A percentile compares a stretch with the other conserved stretches of the same genome.
Conservation (phyloP, 2,113 vertebrate genomes). For the Zeus faber region DNA sequence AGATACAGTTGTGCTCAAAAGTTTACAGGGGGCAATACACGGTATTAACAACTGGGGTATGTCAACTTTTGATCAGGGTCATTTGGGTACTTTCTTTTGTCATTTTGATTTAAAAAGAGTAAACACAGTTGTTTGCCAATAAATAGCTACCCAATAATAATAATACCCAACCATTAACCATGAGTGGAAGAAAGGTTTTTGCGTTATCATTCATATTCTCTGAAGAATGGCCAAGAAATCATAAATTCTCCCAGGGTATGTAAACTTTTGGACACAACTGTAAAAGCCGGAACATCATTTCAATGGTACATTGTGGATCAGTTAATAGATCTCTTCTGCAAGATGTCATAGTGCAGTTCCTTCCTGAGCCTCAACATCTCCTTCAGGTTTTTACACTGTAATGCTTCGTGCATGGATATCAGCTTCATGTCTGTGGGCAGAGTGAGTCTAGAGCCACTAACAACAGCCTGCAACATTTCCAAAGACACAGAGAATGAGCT, state of each 20-base stretch:
- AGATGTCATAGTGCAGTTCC: slow-evolving; percentile 77
- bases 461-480: slow-evolving; percentile 77
- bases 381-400: slow-evolving; percentile 80
- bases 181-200: neutral
- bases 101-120: no score
- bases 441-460: slow-evolving; percentile 42
- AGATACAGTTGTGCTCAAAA: no score
- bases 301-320: neutral
- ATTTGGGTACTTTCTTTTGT: no score
- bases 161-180: neutral
- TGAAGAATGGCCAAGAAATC: neutral
- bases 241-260: neutral
- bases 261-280: neutral
- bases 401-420: slow-evolving; percentile 85
- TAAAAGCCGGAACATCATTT: slow-evolving; percentile 9
- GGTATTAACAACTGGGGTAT: no score
- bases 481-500: slow-evolving; percentile 76
- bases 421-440: slow-evolving; percentile 56
- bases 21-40: no score
- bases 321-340: slow-evolving; percentile 18
- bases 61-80: no score
- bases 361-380: slow-evolving; percentile 85
- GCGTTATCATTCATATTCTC: neutral
- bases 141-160: neutral
- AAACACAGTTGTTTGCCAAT: no score